Evolutionary conservation across 2,888 invertebrate genomes (phyloP).

Genomic region (Agonopterix subpropinquella): DNA sequence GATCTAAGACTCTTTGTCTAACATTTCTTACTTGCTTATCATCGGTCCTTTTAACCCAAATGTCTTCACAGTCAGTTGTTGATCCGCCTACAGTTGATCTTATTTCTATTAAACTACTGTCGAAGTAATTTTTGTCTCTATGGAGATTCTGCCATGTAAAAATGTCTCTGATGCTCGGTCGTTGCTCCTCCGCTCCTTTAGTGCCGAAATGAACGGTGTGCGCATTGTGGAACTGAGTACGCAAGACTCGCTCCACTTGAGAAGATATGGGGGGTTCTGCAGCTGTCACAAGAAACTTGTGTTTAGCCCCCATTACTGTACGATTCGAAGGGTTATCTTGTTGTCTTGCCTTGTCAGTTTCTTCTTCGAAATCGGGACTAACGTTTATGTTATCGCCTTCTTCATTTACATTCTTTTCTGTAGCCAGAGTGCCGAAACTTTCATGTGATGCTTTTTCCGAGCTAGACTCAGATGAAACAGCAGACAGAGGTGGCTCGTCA

Average conservation of each 20-base stretch:
- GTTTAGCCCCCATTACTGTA: slow-evolving; percentile 58
- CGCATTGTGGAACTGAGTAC: slow-evolving; percentile 70
- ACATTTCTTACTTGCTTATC: slow-evolving; percentile 71
- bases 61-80: slow-evolving; percentile 77
- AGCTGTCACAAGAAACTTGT: slow-evolving; percentile 61
- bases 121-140: slow-evolving; percentile 87
- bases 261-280: slow-evolving; percentile 43
- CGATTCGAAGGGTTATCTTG: slow-evolving; percentile 49
- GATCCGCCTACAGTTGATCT: slow-evolving; percentile 82
- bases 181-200: slow-evolving; percentile 70
- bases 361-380: slow-evolving; percentile 13
- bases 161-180: slow-evolving; percentile 77
- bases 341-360: background rate
- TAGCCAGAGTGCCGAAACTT: slow-evolving; percentile 19
- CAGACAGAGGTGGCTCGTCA: slow-evolving; percentile 23
- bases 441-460: slow-evolving; percentile 23
- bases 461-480: slow-evolving; percentile 22
- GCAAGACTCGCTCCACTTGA: slow-evolving; percentile 62
- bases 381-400: slow-evolving; percentile 21
- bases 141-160: slow-evolving; percentile 78
- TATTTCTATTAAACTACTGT: slow-evolving; percentile 87
- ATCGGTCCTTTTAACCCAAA: slow-evolving; percentile 81
- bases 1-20: slow-evolving; percentile 1
- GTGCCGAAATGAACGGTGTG: slow-evolving; percentile 83
- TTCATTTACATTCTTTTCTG: slow-evolving; percentile 19